phyloP scores from a whole-genome alignment of 2,113 vertebrate species.

The Hydrolagus affinis region DNA sequence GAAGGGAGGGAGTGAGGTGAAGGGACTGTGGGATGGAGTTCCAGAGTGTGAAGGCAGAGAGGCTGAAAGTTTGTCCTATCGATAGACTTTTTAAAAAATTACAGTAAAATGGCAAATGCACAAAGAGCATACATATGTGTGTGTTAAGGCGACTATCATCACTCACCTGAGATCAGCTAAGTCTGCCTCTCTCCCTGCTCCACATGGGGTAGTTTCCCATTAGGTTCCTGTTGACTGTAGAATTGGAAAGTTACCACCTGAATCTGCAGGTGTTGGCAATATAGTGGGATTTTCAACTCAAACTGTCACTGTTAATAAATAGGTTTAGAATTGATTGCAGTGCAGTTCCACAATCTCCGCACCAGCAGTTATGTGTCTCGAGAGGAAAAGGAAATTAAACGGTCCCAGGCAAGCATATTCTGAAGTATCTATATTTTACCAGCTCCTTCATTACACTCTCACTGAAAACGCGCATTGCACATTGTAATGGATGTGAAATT shows the following conservation, averaged over 20 bases:
- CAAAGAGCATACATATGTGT: neutral
- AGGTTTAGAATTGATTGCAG: constrained; percentile 21
- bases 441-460: neutral
- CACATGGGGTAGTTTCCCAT: neutral
- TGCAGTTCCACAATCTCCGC: neutral
- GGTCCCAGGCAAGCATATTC: neutral
- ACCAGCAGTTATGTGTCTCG: neutral
- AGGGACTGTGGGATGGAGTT: too few species aligned
- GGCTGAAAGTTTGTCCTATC: neutral
- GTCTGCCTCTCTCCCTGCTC: neutral
- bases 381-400: constrained; percentile 4
- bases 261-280: too few species aligned
- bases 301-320: constrained; percentile 13
- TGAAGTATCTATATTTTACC: constrained; percentile 11
- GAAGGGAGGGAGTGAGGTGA: too few species aligned
- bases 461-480: constrained; percentile 2
- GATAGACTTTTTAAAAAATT: neutral
- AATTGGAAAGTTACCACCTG: neutral
- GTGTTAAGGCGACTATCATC: too few species aligned
- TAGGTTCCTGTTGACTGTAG: neutral
- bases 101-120: neutral
- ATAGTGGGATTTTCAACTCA: neutral
- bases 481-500: neutral
- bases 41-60: too few species aligned
- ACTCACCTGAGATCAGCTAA: neutral